Base-by-base conservation (phyloP, 1,140 invertebrate species). In the Atopsyche davidsoni region DNA sequence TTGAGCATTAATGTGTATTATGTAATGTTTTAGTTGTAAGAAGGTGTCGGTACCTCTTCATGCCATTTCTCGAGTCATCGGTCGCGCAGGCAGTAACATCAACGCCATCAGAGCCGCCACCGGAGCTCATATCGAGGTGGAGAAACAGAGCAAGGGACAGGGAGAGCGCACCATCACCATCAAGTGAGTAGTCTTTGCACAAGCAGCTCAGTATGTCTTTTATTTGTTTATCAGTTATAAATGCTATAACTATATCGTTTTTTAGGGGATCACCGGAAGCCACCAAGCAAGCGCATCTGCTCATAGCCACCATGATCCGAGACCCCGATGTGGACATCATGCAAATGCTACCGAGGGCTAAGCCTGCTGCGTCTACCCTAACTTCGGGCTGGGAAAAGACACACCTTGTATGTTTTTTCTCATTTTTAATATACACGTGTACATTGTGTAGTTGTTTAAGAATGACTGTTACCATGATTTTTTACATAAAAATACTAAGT, bases 101-200 rank as follows among this genome's bases (percentile, higher is more conserved):
- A 98, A 97, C 75, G 89, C 93, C 4, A 97, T 98, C 62, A 76
- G 95, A 52, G 86, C 88, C 51, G 86, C 90, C 17, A 96, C 93
- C 11, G 92, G 92, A 41, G 95, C 95, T 3, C 91, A 96, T 64
- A 97, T 98, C 62, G 95, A 98, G 72, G 91, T 98, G 1, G 95
- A 98, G 66, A 98, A 97, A 65, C 91, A 95, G 71, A 85, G 84
- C 63, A 96, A 96, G 76, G 89, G 88, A 9, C 89, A 92, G 70
- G 89, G 88, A 21, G 95, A 97, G 69, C 76, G 94, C 61, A 88
- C 87, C 58, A 94, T 98, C 50, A 95, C 92, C 10, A 96, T 98
- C 59, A 95, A 92, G 86, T 89, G 65, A 77, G 78, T 73, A 42
- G 3, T 49, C 19, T 13, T 32, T 43, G 14, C 16, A 36, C 25